Conservation (phyloP, 1,140 invertebrate genomes). For the Portunus trituberculatus region DNA sequence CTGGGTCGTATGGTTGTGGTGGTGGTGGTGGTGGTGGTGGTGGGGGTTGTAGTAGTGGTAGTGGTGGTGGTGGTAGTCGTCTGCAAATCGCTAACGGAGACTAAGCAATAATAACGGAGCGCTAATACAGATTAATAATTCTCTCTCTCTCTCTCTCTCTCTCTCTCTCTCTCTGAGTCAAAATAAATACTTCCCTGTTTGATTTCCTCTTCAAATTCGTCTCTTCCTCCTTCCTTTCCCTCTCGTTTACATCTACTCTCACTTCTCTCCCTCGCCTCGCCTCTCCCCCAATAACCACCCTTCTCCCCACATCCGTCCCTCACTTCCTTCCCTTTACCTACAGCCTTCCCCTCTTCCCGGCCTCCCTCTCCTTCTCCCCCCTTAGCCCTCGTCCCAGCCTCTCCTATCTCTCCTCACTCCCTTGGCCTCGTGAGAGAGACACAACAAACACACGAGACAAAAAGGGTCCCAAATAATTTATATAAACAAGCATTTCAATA, state of each 20-base stretch:
- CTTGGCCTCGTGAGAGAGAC: neutral
- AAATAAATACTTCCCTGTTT: neutral
- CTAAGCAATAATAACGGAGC: slow-evolving; percentile 55
- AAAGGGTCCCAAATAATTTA: neutral
- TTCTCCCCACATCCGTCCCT: slow-evolving; percentile 15
- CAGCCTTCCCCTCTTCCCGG: neutral
- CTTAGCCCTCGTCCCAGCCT: neutral
- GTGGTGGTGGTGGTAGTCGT: slow-evolving; percentile 10
- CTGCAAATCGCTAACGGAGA: slow-evolving; percentile 42
- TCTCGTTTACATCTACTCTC: neutral
- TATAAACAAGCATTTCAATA: no score
- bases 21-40: neutral
- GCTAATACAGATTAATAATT: slow-evolving; percentile 45
- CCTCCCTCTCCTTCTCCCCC: neutral
- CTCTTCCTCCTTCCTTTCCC: neutral
- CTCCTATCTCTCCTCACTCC: neutral
- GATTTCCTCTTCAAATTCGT: neutral
- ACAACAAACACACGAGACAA: no score
- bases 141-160: slow-evolving; percentile 34
- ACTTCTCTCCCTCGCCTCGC: neutral
- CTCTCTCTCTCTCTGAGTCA: neutral
- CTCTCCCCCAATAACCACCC: neutral
- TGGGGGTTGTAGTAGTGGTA: neutral
- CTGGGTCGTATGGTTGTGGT: neutral
- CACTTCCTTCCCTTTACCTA: slow-evolving; percentile 22